Percentiles rank a stretch among this genome's conserved stretches.
phyloP scores from a whole-genome alignment of 1,140 invertebrate genomes.

The Drosophila auraria region DNA sequence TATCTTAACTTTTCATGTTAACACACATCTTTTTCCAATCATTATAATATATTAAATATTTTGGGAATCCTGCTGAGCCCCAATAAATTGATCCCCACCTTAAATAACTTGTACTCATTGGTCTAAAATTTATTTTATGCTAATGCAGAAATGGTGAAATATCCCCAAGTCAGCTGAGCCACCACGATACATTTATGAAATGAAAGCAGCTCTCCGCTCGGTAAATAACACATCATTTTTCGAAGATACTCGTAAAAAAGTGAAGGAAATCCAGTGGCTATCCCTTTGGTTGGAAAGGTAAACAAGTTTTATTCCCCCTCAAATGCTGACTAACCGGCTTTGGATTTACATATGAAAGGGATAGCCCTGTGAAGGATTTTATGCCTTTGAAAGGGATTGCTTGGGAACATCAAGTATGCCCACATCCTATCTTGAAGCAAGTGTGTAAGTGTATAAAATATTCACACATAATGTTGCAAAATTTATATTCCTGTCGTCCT shows the following conservation, averaged over 20 bases:
- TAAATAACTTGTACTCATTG: slow-evolving; percentile 5
- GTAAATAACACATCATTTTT: slow-evolving; percentile 44
- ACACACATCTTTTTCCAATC: neutral
- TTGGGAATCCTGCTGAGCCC: neutral
- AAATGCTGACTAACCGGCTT: slow-evolving; percentile 47
- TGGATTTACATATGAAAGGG: slow-evolving; percentile 54
- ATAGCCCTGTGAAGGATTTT: slow-evolving; percentile 40
- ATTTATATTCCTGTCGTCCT: slow-evolving; percentile 40
- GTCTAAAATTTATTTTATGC: slow-evolving; percentile 42
- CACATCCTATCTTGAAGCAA: slow-evolving; percentile 22
- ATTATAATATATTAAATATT: neutral
- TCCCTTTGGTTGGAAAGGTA: slow-evolving; percentile 39
- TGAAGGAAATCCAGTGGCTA: slow-evolving; percentile 37
- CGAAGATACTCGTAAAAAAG: slow-evolving; percentile 19
- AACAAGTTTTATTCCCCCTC: slow-evolving; percentile 46
- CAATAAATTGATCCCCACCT: slow-evolving; percentile 15
- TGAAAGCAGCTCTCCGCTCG: slow-evolving; percentile 6
- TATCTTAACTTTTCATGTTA: slow-evolving; percentile 8
- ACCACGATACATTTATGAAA: slow-evolving; percentile 31
- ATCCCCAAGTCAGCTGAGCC: slow-evolving; percentile 34
- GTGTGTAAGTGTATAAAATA: slow-evolving; percentile 40
- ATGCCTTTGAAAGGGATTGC: slow-evolving; percentile 44
- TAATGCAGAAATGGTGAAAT: slow-evolving; percentile 37
- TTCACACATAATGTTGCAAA: slow-evolving; percentile 48
- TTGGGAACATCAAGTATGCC: slow-evolving; percentile 6